A percentile compares a stretch with the other conserved stretches of the same genome.
Conservation (phyloP, 1,140 invertebrate species). For the Maconellicoccus hirsutus region DNA sequence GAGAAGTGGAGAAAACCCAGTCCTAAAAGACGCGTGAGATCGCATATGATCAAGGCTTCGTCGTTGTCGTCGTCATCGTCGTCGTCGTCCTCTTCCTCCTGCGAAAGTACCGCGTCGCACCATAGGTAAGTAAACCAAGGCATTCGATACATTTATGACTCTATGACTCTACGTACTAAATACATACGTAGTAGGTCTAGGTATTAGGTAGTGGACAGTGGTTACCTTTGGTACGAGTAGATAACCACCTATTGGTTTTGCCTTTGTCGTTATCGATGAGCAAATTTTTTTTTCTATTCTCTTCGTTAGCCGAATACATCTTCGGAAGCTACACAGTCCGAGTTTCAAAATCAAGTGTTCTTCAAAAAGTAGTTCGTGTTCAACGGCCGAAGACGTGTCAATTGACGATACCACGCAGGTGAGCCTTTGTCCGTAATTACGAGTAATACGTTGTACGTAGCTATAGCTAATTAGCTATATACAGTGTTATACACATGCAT, state of each 20-base stretch:
- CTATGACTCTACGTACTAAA: background rate
- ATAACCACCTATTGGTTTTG: background rate
- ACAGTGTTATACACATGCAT: too few relatives aligned
- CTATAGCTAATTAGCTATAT: too few relatives aligned
- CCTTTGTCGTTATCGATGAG: too few relatives aligned
- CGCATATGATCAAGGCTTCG: background rate
- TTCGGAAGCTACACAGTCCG: background rate
- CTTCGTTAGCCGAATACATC: background rate
- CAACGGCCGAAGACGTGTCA: background rate
- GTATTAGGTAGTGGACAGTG: too few relatives aligned
- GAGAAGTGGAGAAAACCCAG: constrained; percentile 21
- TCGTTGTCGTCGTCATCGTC: constrained; percentile 13
- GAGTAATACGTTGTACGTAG: too few relatives aligned
- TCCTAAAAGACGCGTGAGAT: constrained; percentile 18
- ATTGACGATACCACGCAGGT: background rate
- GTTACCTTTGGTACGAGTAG: background rate
- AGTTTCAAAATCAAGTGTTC: background rate
- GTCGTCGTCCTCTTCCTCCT: background rate
- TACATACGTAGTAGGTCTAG: too few relatives aligned
- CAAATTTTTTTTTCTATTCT: background rate
- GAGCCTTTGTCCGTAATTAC: too few relatives aligned
- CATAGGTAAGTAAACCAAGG: background rate
- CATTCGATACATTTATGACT: background rate
- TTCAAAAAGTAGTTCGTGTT: constrained; percentile 1
- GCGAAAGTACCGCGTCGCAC: background rate